A percentile compares a stretch with the other conserved stretches of the same genome.
Evolutionary conservation across 1,140 invertebrate species (phyloP).

Genomic region (Tribolium castaneum): DNA sequence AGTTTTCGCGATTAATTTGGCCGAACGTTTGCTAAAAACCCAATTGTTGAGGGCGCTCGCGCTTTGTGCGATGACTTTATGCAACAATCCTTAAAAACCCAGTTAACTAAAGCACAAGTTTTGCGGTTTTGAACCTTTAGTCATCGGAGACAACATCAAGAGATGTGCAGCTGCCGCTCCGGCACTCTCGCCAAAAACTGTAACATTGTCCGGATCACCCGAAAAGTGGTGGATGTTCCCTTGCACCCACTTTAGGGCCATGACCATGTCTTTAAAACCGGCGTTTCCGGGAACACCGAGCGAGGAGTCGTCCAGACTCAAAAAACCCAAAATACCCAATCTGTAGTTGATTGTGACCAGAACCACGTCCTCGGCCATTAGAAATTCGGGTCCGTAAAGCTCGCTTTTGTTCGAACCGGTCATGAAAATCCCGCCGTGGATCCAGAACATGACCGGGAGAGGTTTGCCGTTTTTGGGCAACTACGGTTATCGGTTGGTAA

Average conservation of each 20-base stretch:
- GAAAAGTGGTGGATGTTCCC: conserved; percentile 66
- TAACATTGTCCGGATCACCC: conserved; percentile 64
- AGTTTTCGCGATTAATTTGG: not conserved
- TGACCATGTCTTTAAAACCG: conserved; percentile 72
- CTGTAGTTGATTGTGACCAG: conserved; percentile 78
- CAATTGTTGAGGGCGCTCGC: conserved; percentile 60
- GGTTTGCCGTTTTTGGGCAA: not conserved
- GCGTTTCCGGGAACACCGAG: conserved; percentile 69
- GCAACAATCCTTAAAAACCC: conserved; percentile 62
- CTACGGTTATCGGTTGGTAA: not conserved
- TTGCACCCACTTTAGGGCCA: conserved; percentile 70
- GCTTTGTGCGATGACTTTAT: conserved; percentile 72
- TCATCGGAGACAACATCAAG: conserved; percentile 52
- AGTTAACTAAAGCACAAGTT: not conserved
- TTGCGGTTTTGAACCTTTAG: conserved; percentile 37
- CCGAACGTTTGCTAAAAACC: conserved; percentile 2
- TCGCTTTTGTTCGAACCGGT: conserved; percentile 66
- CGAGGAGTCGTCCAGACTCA: conserved; percentile 58
- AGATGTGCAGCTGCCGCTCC: conserved; percentile 62
- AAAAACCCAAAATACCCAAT: conserved; percentile 68
- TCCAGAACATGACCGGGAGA: conserved; percentile 67
- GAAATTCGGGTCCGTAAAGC: conserved; percentile 70
- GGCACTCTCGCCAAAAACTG: conserved; percentile 67
- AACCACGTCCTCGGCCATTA: conserved; percentile 73
- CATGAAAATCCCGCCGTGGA: conserved; percentile 67